Base-by-base conservation (phyloP, 2,888 invertebrate species). In the Lasioglossum figueresi region DNA sequence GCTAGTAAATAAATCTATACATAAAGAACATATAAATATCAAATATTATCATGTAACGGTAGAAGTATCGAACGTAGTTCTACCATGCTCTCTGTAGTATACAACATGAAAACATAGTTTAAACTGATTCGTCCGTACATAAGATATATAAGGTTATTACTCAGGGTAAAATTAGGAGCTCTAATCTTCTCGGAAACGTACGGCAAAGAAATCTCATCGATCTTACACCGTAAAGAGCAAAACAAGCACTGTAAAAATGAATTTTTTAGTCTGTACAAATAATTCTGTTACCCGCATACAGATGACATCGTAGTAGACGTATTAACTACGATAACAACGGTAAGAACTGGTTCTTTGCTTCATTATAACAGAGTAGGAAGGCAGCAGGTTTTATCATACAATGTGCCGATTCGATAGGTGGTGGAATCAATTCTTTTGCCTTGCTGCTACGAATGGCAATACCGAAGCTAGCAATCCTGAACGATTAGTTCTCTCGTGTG, bases 401-500 rank as follows among this genome's bases (percentile, higher is more conserved):
- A 31, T 34, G 40, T 27, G 70, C 74, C 76, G 34, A 23, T 74
- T 82, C 16, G 1, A 14, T 45, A 52, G 27, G 4, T 43, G 31
- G 12, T 63, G 10, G 0, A 27, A 83, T 68, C 23, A 1, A 43
- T 34, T 76, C 40, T 43, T 52, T 74, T 45, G 23, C 37, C 12
- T n/a, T 16, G 23, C 23, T 34, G 8, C 14, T 45, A 37, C 0
- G 14, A 71, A 37, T 34, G 10, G 19, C 63, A 34, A 23, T n/a
- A 78, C 79, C 5, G 6, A 82, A 76, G 52, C 66, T 34, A 85
- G 80, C 59, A 48, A 23, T 43, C 16, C 48, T 40, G 66, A 90
- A 68, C 74, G 81, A 82, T 45, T 86, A 79, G 83, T 74, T 84
- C 78, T 73, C 56, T 80, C 68, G 27, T 75, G 83, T 75, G 71